Percentiles rank a stretch among this genome's conserved stretches.
Conservation (phyloP, 2,797 vertebrate genomes). For the Platalea minor region DNA sequence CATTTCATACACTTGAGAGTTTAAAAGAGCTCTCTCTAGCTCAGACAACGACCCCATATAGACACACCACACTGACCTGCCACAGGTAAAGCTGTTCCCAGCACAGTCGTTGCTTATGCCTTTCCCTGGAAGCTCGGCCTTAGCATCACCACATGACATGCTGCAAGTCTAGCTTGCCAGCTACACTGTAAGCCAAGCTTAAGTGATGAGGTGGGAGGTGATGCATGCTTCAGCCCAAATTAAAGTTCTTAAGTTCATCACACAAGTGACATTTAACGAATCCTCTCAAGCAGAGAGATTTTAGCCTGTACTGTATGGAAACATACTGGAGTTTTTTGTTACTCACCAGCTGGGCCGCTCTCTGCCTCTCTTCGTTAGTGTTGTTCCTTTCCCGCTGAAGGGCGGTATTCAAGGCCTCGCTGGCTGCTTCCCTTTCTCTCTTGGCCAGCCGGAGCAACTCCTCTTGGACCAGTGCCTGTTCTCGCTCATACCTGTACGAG, state of each 20-base stretch:
- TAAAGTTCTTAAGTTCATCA: background rate
- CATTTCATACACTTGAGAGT: background rate
- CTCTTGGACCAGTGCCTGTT: constrained; percentile 82
- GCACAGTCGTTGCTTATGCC: background rate
- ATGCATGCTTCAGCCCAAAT: background rate
- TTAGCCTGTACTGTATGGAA: background rate
- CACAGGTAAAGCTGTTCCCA: background rate
- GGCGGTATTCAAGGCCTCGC: constrained; percentile 63
- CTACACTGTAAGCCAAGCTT: background rate
- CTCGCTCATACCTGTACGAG: constrained; percentile 79
- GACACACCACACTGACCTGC: background rate
- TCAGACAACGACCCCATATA: background rate
- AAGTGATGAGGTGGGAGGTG: background rate
- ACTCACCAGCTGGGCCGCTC: constrained; percentile 81
- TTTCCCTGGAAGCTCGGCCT: background rate
- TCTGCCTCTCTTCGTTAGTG: constrained; percentile 74
- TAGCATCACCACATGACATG: rapidly evolving
- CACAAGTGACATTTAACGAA: background rate
- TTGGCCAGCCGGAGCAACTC: constrained; percentile 77
- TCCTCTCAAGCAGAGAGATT: background rate
- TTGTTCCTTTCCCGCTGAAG: constrained; percentile 60
- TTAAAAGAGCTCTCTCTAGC: background rate
- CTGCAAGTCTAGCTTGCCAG: background rate
- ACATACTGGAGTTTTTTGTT: rapidly evolving
- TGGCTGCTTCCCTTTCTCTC: constrained; percentile 78